Conservation (phyloP, 2,113 vertebrate genomes). For the Phaethon lepturus region DNA sequence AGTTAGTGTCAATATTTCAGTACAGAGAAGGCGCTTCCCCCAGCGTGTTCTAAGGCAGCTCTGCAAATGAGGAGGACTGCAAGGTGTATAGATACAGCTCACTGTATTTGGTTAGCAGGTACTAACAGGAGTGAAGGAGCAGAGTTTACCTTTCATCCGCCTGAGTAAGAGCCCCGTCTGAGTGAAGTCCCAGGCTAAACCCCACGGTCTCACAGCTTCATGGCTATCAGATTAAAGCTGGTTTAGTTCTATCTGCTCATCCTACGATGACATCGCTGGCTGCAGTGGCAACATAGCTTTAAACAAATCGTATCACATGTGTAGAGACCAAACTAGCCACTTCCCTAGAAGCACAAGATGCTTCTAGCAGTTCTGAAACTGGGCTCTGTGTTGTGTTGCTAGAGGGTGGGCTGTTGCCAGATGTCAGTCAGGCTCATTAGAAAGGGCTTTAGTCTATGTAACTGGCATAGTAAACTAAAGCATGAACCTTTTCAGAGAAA, state of each 20-base stretch:
- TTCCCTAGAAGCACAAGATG: neutral
- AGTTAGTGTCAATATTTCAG: neutral
- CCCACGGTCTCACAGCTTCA: neutral
- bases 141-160: neutral
- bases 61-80: neutral
- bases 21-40: neutral
- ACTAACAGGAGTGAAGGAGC: neutral
- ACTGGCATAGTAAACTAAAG: neutral
- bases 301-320: neutral
- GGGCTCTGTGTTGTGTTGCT: neutral
- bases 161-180: neutral
- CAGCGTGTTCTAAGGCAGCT: neutral
- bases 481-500: neutral
- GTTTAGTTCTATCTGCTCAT: neutral
- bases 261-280: neutral
- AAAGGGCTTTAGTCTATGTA: neutral
- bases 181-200: neutral
- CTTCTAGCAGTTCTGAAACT: neutral
- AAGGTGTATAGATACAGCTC: neutral
- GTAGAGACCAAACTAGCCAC: neutral
- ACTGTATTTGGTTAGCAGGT: neutral
- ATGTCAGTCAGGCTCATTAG: neutral
- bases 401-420: neutral
- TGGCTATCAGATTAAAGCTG: neutral
- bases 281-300: neutral